Evolutionary conservation across 37 sponge, comb jelly and placozoan species (phyloP), one percentile per base, ranked within the genome.

Genomic region (Chondrosia reniformis): DNA sequence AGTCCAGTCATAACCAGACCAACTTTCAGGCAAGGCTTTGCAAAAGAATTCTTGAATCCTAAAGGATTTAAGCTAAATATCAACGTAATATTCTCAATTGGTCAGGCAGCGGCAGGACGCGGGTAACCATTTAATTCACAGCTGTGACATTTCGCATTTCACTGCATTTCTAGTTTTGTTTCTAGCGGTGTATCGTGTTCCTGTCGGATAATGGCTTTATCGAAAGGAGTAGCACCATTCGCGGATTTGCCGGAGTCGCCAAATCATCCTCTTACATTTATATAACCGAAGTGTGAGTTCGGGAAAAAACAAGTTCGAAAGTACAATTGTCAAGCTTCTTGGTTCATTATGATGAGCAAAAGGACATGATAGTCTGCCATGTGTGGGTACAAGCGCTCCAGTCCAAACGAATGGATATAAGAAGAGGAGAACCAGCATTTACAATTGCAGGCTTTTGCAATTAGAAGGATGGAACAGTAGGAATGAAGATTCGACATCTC

Each of bases 401-500:
- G 44, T 4, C 8, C 8, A 79, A 79, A 28, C 5, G 25, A 13
- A 62, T 79, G 46, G 30, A 24, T 3, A 30, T 33, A 5, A 79
- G 43, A 31, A 8, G 80, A 42, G 80, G 66, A 7, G 80, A 79
- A 28, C 46, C 80, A 25, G 65, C 80, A 31, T 79, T 79, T 24
- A 40, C 34, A 62, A 24, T 12, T 8, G 43, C 15, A 15, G 80
- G 80, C 21, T 79, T 79, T 24, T 25, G 42, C 25, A 63, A 79
- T 27, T 79, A 67, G 80, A 79, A 79, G 37, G 80, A 79, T 40
- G 80, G 31, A 6, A 79, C 80, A 31, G 43, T 79, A 41, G 45
- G 46, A 25, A 10, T 79, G 7, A 56, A 56, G 7, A 56, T 6
- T 56, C 27, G 58, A 28, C 58, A 4, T 56, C 7, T 56, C 58